Evolutionary conservation across 2,888 invertebrate genomes (phyloP), one percentile per base, ranked within the genome.

Genomic region (Seira ritae): DNA sequence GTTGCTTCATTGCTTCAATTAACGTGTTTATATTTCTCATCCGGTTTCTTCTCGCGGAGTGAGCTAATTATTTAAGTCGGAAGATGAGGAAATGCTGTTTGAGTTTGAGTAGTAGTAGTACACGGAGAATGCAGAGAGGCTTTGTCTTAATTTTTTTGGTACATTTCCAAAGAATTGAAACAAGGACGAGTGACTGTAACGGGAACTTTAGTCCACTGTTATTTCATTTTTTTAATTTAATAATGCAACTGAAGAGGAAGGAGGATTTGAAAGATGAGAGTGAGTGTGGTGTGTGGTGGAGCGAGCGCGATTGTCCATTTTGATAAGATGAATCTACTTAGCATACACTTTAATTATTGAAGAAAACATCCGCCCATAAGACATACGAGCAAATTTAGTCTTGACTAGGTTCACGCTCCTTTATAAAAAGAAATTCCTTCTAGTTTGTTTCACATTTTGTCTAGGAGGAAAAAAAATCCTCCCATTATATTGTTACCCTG

Each of bases 301-400:
- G 17, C 55, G 12, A 55, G 55, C 1, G 17, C 55, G 12, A 55
- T 55, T 31, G 50, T 8, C 50, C 50, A 50, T 50, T 50, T n/a
- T 50, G 50, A 50, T 50, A 62, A 20, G 22, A 62, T 12, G 22
- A 8, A 10, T 62, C 62, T 62, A 62, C 62, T 62, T 62, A 62
- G 62, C 62, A 62, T 62, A 62, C 62, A 62, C 62, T 62, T 62
- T 62, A 62, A 62, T 62, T 62, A 62, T 22, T 62, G 62, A 22
- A 62, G 22, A 8, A 62, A 62, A 62, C 62, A 62, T 20, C 62
- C 62, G 50, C 50, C 31, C 31, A 31, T 31, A 31, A 2, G 31
- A 31, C 31, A 8, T 31, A 31, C 31, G 31, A 50, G 50, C 2
- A 50, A 8, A 50, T 50, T 50, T 50, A n/a, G 15, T 50, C 50